phyloP scores from a whole-genome alignment of 2,888 invertebrate species.

The Macaria liturata region DNA sequence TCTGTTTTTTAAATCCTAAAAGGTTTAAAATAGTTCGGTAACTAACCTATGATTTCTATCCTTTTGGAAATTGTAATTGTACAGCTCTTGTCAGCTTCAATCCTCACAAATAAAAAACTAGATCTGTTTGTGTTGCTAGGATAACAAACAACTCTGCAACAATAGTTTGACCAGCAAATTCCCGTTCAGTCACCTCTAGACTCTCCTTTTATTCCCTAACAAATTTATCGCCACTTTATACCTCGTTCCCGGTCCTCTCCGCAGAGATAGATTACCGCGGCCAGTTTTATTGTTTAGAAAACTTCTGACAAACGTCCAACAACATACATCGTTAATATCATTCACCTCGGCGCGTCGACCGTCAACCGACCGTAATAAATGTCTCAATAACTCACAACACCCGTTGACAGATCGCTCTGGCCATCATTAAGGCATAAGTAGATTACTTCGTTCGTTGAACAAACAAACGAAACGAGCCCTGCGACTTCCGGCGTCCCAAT shows the following conservation, averaged over 20 bases:
- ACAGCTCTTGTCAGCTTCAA: no score
- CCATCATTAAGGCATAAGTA: conserved; percentile 52
- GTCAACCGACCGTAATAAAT: conserved; percentile 54
- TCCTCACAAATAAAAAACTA: no score
- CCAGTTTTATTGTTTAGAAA: conserved; percentile 50
- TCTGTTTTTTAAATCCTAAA: no score
- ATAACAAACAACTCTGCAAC: background rate
- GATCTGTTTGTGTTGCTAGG: background rate
- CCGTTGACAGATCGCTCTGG: conserved; percentile 51
- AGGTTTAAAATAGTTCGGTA: no score
- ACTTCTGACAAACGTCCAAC: conserved; percentile 35
- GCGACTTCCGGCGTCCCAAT: conserved; percentile 46
- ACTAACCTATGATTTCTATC: no score
- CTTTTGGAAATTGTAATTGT: no score
- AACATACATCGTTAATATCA: conserved; percentile 47
- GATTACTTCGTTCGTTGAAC: conserved; percentile 53
- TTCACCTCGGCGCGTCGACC: conserved; percentile 47
- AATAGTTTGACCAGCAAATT: background rate
- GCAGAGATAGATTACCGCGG: conserved; percentile 43
- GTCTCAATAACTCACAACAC: conserved; percentile 53
- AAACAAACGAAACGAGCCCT: conserved; percentile 24
- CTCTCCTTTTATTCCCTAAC: conserved; percentile 40
- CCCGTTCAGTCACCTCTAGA: conserved; percentile 40
- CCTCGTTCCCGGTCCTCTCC: conserved; percentile 33
- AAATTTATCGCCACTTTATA: conserved; percentile 53